Base-by-base conservation (phyloP, 1,140 invertebrate genomes). In the Caenorhabditis tropicalis region DNA sequence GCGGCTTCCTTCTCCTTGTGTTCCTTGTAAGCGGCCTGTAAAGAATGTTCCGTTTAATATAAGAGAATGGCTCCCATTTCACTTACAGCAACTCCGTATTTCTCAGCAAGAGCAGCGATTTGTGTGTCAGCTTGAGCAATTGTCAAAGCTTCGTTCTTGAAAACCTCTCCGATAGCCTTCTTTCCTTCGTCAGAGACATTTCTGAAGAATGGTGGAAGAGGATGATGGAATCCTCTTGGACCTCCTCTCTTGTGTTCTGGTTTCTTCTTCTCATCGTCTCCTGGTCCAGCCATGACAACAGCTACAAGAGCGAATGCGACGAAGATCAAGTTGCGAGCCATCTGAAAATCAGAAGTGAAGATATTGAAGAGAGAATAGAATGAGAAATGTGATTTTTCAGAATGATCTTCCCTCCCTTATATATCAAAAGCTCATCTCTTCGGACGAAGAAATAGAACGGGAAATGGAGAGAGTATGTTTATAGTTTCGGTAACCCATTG, bases 261-360 rank as follows among this genome's bases (percentile, higher is more conserved):
- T 65, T 31, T 31, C 36, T 56, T 56, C 27, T 56, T 9, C 19
- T 21, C 31, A 4, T 24, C 12, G 6, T 65, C 58, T 36, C 58
- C 58, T 33, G 58, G 58, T 5, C 58, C 58, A 36, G 58, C 58
- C 19, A 4, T 9, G 21, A 65, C 58, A n/a, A 65, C 31, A 5
- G 58, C 58, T 19, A 65, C 16, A 10, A 65, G n/a, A 19, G 58
- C 58, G 19, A 65, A 19, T 3, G 58, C 36, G 29, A 65, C 24
- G 58, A 65, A 65, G 31, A 65, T 65, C 58, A 65, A 65, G 58
- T 65, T 65, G 19, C 31, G 58, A 33, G 58, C 58, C 58, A 65
- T 65, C 58, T 65, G 58, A 65, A 65, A 65, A 24, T 27, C 1
- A 56, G 7, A 56, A 56, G 4, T 27, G 10, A 51, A 51, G 49